Conservation (phyloP, 53 echinoderm and acorn worm genomes). For the Stichopus horrens region DNA sequence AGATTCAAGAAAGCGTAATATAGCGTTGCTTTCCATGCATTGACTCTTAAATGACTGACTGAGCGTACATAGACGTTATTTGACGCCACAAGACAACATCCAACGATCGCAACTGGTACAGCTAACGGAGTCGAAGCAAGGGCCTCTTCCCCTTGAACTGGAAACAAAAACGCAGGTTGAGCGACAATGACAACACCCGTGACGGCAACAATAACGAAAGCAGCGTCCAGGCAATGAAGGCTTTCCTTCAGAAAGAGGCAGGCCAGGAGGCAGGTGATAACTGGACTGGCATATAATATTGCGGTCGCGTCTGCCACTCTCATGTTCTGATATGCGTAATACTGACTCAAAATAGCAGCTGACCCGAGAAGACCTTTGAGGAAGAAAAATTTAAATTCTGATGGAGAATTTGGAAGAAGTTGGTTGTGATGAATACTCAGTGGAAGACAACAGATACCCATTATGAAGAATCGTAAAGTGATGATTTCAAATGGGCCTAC, state of each 20-base stretch:
- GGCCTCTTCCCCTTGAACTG: background rate
- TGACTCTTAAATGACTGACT: background rate
- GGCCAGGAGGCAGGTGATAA: background rate
- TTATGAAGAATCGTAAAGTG: background rate
- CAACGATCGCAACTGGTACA: background rate
- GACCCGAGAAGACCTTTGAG: background rate
- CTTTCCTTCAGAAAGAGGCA: background rate
- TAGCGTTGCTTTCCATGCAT: background rate
- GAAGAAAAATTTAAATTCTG: background rate
- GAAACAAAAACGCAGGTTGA: background rate
- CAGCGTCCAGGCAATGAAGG: background rate
- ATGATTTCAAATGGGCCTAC: background rate
- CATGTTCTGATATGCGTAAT: background rate
- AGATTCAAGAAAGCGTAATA: background rate
- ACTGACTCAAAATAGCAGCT: background rate
- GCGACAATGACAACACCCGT: background rate
- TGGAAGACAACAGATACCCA: background rate
- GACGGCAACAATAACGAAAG: background rate
- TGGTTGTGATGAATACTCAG: background rate
- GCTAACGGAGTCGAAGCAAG: background rate
- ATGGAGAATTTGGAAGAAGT: background rate
- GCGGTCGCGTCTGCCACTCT: background rate
- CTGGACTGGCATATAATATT: background rate
- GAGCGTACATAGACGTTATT: background rate
- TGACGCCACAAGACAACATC: background rate